Evolutionary conservation across 2,888 invertebrate species (phyloP).

Genomic region (Furcula furcula): DNA sequence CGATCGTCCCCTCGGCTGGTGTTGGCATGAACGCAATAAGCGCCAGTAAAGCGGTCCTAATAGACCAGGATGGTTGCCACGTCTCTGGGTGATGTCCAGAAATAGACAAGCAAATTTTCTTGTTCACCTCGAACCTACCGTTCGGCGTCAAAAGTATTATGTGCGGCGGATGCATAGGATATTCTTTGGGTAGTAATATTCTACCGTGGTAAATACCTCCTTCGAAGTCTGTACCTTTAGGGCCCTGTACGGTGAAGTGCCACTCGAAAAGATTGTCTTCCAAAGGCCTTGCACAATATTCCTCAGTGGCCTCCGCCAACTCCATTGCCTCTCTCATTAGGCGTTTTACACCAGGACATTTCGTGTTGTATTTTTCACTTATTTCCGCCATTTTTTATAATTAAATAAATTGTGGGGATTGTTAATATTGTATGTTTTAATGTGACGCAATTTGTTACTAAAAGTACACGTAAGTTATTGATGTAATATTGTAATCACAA

Average conservation of each 20-base stretch:
- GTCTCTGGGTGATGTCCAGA: conserved; percentile 98
- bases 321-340: conserved; percentile 96
- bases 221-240: conserved; percentile 93
- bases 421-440: conserved; percentile 17
- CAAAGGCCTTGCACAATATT: conserved; percentile 93
- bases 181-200: conserved; percentile 94
- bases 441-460: conserved; percentile 39
- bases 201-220: conserved; percentile 96
- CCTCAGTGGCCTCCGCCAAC: conserved; percentile 92
- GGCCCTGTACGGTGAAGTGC: conserved; percentile 97
- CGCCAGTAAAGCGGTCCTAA: conserved; percentile 94
- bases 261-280: conserved; percentile 98
- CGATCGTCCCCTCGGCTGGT: conserved; percentile 93
- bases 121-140: conserved; percentile 95
- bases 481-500: conserved; percentile 54
- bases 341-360: conserved; percentile 92
- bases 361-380: conserved; percentile 74
- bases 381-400: conserved; percentile 59
- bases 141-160: conserved; percentile 96
- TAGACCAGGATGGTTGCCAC: conserved; percentile 99
- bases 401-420: conserved; percentile 19
- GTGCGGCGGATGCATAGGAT: conserved; percentile 98
- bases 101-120: conserved; percentile 97
- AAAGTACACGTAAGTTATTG: conserved; percentile 47
- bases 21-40: conserved; percentile 97